Percentiles rank a stretch among this genome's conserved stretches.
These are phyloP conservation scores for Syrmaticus mikado DNA, from an alignment of 2,113 vertebrate species.

Conservation along the genomic window DNA sequence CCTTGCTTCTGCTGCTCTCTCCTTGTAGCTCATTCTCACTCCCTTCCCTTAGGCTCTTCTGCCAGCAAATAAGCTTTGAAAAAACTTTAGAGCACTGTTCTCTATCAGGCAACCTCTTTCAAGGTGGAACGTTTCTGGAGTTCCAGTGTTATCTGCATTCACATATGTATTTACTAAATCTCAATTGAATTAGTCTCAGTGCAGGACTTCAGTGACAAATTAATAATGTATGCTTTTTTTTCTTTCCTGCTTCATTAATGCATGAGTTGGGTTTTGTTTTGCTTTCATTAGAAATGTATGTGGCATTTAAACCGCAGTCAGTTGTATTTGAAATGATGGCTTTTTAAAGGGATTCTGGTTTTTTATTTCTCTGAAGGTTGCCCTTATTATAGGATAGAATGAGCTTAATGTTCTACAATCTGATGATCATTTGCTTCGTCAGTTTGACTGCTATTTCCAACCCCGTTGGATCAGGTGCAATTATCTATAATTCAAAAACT, in stretches of 20 bases:
- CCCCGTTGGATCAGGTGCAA: not conserved
- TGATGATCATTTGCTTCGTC: not conserved
- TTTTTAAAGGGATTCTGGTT: not conserved
- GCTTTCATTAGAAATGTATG: not conserved
- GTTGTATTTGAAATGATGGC: not conserved
- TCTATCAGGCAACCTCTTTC: slow-evolving; percentile 57
- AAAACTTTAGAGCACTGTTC: slow-evolving; percentile 25
- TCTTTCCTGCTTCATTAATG: not conserved
- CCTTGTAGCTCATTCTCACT: not conserved
- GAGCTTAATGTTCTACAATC: not conserved
- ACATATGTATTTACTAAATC: not conserved
- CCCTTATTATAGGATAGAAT: not conserved
- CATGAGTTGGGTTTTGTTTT: not conserved
- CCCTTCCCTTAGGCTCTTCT: slow-evolving; percentile 27
- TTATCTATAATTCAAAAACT: not conserved
- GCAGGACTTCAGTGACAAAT: not conserved
- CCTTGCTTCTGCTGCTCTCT: not conserved
- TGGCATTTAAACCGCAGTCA: not conserved
- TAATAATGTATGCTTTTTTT: not conserved
- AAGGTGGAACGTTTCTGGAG: slow-evolving; percentile 56
- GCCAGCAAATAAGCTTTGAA: slow-evolving; percentile 59
- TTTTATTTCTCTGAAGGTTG: not conserved
- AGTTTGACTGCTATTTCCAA: not conserved
- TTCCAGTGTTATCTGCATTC: slow-evolving; percentile 59
- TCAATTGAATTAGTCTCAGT: not conserved